These are phyloP conservation scores for Lobophora halterata DNA, from an alignment of 2,888 invertebrate species.

Conservation along the genomic window DNA sequence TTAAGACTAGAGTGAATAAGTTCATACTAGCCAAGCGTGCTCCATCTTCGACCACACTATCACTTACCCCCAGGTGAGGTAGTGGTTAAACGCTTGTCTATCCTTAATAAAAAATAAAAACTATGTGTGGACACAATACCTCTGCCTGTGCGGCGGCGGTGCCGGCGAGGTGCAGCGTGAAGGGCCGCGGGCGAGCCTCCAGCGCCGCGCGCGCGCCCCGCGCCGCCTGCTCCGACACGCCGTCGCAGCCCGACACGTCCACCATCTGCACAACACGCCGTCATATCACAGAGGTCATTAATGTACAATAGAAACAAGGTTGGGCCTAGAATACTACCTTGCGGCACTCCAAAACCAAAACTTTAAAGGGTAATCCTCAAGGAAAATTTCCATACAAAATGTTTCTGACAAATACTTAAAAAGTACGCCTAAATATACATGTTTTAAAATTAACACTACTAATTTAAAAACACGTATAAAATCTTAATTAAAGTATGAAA, in stretches of 20 bases:
- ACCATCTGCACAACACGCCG: constrained; percentile 57
- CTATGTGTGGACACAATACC: constrained; percentile 19
- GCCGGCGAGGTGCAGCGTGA: constrained; percentile 52
- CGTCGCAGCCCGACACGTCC: constrained; percentile 65
- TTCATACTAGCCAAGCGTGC: too few relatives aligned
- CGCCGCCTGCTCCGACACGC: constrained; percentile 52
- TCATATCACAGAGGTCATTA: background rate
- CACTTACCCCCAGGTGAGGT: too few relatives aligned
- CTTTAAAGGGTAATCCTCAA: background rate
- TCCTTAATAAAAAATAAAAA: too few relatives aligned
- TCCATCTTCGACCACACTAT: too few relatives aligned
- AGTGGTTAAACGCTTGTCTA: too few relatives aligned
- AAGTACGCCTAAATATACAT: too few relatives aligned
- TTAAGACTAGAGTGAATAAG: too few relatives aligned
- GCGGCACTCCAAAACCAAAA: background rate
- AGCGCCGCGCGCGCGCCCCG: constrained; percentile 48
- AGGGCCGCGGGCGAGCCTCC: constrained; percentile 39
- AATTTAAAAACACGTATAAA: too few relatives aligned
- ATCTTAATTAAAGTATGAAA: too few relatives aligned
- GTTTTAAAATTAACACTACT: too few relatives aligned
- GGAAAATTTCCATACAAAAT: background rate
- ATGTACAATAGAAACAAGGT: background rate
- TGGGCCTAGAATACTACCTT: background rate
- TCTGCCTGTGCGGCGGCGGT: constrained; percentile 45
- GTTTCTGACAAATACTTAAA: too few relatives aligned